Conservation (phyloP, 2,888 invertebrate genomes). For the Oasisia sp. region DNA sequence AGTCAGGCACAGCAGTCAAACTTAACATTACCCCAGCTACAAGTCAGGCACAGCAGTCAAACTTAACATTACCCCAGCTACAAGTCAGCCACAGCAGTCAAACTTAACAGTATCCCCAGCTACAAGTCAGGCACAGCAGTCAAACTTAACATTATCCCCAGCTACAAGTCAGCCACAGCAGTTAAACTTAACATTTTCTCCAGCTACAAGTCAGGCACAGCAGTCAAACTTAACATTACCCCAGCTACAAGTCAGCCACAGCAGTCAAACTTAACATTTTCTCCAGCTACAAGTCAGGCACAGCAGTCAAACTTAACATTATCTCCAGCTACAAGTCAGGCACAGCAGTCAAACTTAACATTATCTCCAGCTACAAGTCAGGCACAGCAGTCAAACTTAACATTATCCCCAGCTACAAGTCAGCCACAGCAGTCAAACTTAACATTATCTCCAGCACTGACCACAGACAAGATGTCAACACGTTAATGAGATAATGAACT, state of each 20-base stretch:
- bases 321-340: constrained; percentile 66
- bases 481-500: too few species aligned
- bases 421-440: neutral
- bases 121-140: constrained; percentile 50
- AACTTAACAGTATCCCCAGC: constrained; percentile 71
- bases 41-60: neutral
- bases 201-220: constrained; percentile 64
- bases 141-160: constrained; percentile 70
- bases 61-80: constrained; percentile 71
- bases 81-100: neutral
- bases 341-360: constrained; percentile 1
- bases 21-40: constrained; percentile 71
- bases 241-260: constrained; percentile 67
- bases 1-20: neutral
- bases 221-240: constrained; percentile 63
- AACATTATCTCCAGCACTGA: too few species aligned
- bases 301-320: neutral
- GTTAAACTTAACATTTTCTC: neutral
- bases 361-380: constrained; percentile 66
- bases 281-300: constrained; percentile 66
- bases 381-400: neutral
- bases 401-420: constrained; percentile 72
- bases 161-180: constrained; percentile 56
- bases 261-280: neutral
- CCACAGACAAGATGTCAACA: too few species aligned